Evolutionary conservation across 2,888 invertebrate genomes (phyloP), one percentile per base, ranked within the genome.

Genomic region (Xestoiulus laeticollis): DNA sequence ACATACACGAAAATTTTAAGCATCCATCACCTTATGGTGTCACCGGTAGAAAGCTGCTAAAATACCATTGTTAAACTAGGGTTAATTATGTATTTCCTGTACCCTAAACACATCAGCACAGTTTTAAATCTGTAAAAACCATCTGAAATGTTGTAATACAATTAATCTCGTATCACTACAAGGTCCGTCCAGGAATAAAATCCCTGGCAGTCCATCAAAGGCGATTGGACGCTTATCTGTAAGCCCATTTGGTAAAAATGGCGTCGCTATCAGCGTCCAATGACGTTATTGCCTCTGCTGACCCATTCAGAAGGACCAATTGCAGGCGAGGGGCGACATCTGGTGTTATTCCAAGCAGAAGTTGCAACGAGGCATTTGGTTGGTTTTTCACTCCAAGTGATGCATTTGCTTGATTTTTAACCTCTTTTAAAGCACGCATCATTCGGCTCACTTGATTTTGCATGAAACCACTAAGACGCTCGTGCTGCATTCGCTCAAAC

Each of bases 381-480:
- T 68, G 68, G 26, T 10, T 22, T 10, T 68, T 22, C 26, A 22
- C 2, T 19, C 53, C 19, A 22, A 68, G 26, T 26, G 68, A 22
- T 68, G 68, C 68, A 68, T 68, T 68, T 68, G 68, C 26, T 68
- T 19, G 68, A 22, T 68, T 68, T 68, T 68, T 68, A 68, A 68
- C 68, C 68, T 68, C 68, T 68, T 68, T 68, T 68, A 68, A 22
- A 68, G 2, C 8, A 26, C 22, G 26, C 68, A 68, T 68, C 68
- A 68, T 68, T 68, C 68, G 22, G 22, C 68, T 68, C 26, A 22
- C 26, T 68, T 68, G 26, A 68, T 68, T 68, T 68, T 68, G 68
- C 68, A 68, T 68, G 68, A 22, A 68, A 68, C 68, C 68, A 68
- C 68, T 68, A 68, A 68, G 68, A 68, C 68, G 68, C 68, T 68